These are phyloP conservation scores for Gallirallus australis DNA, from an alignment of 2,797 vertebrate species.

Conservation along the genomic window DNA sequence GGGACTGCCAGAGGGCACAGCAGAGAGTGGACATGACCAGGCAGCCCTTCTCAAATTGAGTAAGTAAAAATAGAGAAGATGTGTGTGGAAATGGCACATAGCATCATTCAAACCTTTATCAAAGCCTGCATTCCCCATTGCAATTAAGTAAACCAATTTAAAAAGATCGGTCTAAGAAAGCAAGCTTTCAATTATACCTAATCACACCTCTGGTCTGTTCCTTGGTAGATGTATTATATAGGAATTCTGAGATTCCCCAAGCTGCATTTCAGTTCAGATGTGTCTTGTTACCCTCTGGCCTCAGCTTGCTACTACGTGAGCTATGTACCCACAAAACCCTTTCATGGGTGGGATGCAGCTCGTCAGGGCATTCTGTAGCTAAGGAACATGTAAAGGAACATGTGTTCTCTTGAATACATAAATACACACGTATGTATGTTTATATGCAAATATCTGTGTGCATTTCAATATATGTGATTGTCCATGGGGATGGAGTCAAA, in stretches of 20 bases:
- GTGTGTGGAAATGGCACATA: neutral
- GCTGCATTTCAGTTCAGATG: neutral
- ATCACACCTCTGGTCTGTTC: neutral
- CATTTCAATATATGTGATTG: fast-evolving
- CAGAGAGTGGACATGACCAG: neutral
- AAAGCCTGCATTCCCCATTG: neutral
- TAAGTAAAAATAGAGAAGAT: neutral
- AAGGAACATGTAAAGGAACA: neutral
- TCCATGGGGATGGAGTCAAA: neutral
- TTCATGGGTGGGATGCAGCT: neutral
- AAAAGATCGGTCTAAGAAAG: neutral
- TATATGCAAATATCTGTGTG: neutral
- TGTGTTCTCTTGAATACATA: neutral
- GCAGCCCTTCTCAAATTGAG: neutral
- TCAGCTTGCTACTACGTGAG: neutral
- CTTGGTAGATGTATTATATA: neutral
- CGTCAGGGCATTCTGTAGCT: neutral
- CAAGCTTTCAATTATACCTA: neutral
- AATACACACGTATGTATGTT: neutral
- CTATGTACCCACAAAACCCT: neutral
- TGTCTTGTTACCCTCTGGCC: neutral
- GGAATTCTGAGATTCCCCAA: neutral
- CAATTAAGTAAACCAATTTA: neutral
- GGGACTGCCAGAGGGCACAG: neutral
- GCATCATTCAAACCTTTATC: neutral